These are phyloP conservation scores for Stylophora pistillata DNA, from an alignment of 64 coral and sea anemone species.

Conservation along the genomic window DNA sequence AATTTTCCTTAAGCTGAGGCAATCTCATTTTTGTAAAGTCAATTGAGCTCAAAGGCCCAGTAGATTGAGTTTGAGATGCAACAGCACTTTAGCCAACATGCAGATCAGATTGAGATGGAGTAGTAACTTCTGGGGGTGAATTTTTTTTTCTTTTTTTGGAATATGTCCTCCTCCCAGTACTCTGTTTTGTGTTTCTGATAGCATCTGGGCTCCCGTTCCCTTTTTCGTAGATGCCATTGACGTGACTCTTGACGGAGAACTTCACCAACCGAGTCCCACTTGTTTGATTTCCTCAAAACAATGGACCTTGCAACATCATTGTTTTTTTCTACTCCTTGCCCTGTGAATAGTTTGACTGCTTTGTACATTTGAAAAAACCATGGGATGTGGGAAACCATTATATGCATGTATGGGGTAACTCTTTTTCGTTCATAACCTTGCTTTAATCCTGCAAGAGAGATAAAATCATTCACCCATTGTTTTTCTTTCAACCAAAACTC, in stretches of 20 bases:
- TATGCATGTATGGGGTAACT: slow-evolving; percentile 63
- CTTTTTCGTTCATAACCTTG: slow-evolving; percentile 22
- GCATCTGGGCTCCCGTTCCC: neutral
- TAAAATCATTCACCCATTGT: slow-evolving; percentile 31
- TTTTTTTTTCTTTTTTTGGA: slow-evolving; percentile 4
- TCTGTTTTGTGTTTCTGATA: slow-evolving; percentile 22
- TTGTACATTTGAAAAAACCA: slow-evolving; percentile 43
- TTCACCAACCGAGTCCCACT: slow-evolving; percentile 48
- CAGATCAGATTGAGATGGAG: neutral
- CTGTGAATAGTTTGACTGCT: slow-evolving; percentile 51
- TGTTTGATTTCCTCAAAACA: slow-evolving; percentile 61
- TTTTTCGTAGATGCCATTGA: neutral
- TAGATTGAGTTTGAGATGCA: neutral
- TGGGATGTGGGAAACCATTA: slow-evolving; percentile 30
- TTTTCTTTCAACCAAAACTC: neutral
- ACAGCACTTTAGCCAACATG: neutral
- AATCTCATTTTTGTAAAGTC: slow-evolving; percentile 26
- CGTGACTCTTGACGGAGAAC: slow-evolving; percentile 10
- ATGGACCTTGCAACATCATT: slow-evolving; percentile 34
- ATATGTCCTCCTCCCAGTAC: slow-evolving; percentile 51
- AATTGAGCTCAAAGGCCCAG: neutral
- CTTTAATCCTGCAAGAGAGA: neutral
- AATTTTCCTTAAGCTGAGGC: no score
- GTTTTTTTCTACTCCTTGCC: slow-evolving; percentile 58
- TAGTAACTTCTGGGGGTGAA: neutral